Base-by-base conservation (phyloP, 2,888 invertebrate genomes). In the Marasmarcha lunaedactyla region DNA sequence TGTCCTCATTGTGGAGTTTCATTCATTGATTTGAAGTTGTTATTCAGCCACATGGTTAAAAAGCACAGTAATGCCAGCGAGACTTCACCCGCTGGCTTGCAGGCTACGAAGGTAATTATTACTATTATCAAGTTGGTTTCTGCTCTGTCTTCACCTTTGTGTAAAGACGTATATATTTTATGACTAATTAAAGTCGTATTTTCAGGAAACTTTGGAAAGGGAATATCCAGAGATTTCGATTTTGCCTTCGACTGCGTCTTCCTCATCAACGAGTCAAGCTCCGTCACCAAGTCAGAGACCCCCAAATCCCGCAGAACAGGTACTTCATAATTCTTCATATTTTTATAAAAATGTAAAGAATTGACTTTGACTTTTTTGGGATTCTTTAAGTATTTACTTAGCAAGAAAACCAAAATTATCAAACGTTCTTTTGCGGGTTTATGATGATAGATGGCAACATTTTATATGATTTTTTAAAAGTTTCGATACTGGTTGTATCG, bases 201-300 rank as follows among this genome's bases (percentile, higher is more conserved):
- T 59, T 48, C 63, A 84, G 84, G 84, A 84, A 65, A 84, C 84
- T 12, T 63, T 84, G 49, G 84, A 84, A 54, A 60, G 84, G 48
- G 84, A 84, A 54, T 84, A 84, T 55, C 84, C 84, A 30, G 84
- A 84, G 50, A 84, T 84, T 44, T 84, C 84, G 12, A 84, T 84
- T 47, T 57, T 84, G 33, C 84, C 84, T 0, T 84, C 84, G 1
- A 84, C 84, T n/a, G 84, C 84, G 0, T 71, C 84, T 1, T 72
- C 79, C 2, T 60, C 73, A 1, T 67, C 78, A 0, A 70, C 66
- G 9, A 66, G 68, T 40, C 83, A 78, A 47, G 61, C 65, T 0
- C 77, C 78, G 1, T 79, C 83, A 2, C 81, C 83, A 0, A 69
- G 67, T 35, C 83, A 79, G 40, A 62, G 84, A 52, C 73, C 68